Conservation (phyloP, 2,797 vertebrate genomes). For the Phoxinus dragarum region DNA sequence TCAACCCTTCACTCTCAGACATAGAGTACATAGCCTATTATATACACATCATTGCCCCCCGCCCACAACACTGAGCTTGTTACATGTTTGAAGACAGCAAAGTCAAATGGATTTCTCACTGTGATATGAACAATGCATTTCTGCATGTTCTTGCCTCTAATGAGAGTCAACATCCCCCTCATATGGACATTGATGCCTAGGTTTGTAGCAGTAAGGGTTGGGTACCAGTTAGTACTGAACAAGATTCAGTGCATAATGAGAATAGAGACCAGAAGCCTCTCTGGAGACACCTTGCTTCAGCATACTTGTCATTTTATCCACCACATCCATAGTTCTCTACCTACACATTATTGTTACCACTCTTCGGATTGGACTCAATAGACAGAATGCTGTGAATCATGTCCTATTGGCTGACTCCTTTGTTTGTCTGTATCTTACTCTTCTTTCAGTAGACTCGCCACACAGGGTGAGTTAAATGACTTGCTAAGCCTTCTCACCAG, state of each 20-base stretch:
- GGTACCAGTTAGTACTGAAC: not conserved
- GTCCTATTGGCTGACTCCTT: conserved; percentile 19
- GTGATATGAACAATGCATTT: conserved; percentile 17
- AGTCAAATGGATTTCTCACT: conserved; percentile 18
- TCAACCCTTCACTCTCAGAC: conserved; percentile 46
- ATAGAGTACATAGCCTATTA: conserved; percentile 40
- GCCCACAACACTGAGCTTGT: conserved; percentile 17
- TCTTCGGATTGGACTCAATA: conserved; percentile 5
- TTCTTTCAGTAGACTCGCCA: conserved; percentile 42
- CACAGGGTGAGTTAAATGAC: conserved; percentile 60
- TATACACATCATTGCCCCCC: conserved; percentile 23
- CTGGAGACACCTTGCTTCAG: conserved; percentile 7
- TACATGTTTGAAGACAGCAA: conserved; percentile 26
- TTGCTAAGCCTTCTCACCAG: conserved; percentile 41
- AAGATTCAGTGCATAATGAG: conserved; percentile 9
- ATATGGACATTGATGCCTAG: not conserved
- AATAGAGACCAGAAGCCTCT: not conserved
- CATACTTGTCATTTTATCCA: not conserved
- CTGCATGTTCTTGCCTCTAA: conserved; percentile 15
- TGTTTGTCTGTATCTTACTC: conserved; percentile 43
- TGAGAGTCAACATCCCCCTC: conserved; percentile 1
- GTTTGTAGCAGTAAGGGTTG: not conserved
- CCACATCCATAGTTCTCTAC: not conserved
- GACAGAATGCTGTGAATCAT: conserved; percentile 20
- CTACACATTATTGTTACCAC: conserved; percentile 22